Evolutionary conservation across 2,888 invertebrate genomes (phyloP).

Genomic region (Lissonota sp.): DNA sequence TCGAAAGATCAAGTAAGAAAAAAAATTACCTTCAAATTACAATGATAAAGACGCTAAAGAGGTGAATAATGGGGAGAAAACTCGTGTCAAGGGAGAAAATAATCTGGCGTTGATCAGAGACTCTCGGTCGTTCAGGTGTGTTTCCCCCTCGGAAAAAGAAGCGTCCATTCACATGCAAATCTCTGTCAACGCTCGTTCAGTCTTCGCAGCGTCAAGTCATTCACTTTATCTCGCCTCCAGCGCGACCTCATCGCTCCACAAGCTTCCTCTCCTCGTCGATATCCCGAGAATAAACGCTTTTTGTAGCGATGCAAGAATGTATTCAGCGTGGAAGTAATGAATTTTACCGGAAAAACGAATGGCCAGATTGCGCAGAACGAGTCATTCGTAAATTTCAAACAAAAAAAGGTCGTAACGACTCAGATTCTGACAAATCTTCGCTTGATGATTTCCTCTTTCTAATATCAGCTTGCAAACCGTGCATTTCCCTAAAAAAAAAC

Average conservation of each 20-base stretch:
- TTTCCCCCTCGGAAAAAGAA: slow-evolving; percentile 1
- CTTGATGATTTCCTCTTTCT: slow-evolving; percentile 47
- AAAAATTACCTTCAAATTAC: slow-evolving; percentile 57
- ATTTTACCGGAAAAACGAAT: background rate
- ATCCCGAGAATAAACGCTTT: no score
- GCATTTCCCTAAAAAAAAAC: slow-evolving; percentile 22
- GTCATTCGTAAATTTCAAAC: slow-evolving; percentile 16
- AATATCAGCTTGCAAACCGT: slow-evolving; percentile 29
- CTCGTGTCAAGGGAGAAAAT: slow-evolving; percentile 75
- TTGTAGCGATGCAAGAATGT: no score
- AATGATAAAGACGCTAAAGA: slow-evolving; percentile 73
- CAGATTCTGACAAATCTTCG: slow-evolving; percentile 27
- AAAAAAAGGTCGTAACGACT: slow-evolving; percentile 24
- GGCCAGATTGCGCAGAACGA: background rate
- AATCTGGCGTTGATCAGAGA: slow-evolving; percentile 76
- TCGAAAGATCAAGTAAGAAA: no score
- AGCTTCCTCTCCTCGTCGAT: slow-evolving; percentile 22
- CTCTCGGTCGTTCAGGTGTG: slow-evolving; percentile 63
- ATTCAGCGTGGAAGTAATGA: no score
- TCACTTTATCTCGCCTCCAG: slow-evolving; percentile 42
- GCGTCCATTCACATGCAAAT: slow-evolving; percentile 81
- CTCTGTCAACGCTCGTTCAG: slow-evolving; percentile 78
- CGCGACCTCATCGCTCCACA: slow-evolving; percentile 38
- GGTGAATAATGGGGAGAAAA: slow-evolving; percentile 74
- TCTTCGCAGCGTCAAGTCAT: slow-evolving; percentile 40